Base-by-base conservation (phyloP, 37 sponge, comb jelly and placozoan species). In the Petrosia ficiformis region DNA sequence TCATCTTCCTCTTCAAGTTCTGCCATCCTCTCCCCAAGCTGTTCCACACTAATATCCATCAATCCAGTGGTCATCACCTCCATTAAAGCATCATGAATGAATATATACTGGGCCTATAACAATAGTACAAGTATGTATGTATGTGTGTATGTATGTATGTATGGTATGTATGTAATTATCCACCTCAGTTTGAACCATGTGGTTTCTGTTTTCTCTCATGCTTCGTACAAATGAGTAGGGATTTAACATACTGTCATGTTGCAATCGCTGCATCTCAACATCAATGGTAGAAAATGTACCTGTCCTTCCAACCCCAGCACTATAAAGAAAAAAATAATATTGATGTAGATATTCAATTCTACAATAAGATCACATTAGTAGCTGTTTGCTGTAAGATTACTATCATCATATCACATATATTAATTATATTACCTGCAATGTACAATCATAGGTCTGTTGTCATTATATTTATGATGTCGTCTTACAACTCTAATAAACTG, bases 291-390 rank as follows among this genome's bases (percentile, higher is more conserved):
- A 61, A 60, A 91, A 69, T 4, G 94, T 91, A 34, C 97, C 97
- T 3, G 97, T 94, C 32, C 97, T 82, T 34, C 97, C 97, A 42
- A 97, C 95, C 21, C 97, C 97, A 59, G 97, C 97, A 80, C 95
- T 92, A 71, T 33, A 68, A 24, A 40, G 31, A 19, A 70, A 34
- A n/a, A n/a, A n/a, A n/a, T n/a, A 30, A 73, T 22, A 34, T 22
- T 43, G 10, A 28, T 22, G 34, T 4, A 73, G 57, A 57, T 0
- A 73, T n/a, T n/a, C n/a, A n/a, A n/a, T n/a, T 65, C n/a, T 10
- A 25, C 66, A 65, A 29, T 30, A 11, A 11, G 68, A 67, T 16
- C 16, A 54, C 21, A 16, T 54, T 54, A 24, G 57, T 54, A 54
- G 21, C 16, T 24, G 21, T 16, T 16, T 24, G 16, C 16, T 24